Conservation (phyloP, 2,888 invertebrate genomes). For the Mellilla xanthometata region DNA sequence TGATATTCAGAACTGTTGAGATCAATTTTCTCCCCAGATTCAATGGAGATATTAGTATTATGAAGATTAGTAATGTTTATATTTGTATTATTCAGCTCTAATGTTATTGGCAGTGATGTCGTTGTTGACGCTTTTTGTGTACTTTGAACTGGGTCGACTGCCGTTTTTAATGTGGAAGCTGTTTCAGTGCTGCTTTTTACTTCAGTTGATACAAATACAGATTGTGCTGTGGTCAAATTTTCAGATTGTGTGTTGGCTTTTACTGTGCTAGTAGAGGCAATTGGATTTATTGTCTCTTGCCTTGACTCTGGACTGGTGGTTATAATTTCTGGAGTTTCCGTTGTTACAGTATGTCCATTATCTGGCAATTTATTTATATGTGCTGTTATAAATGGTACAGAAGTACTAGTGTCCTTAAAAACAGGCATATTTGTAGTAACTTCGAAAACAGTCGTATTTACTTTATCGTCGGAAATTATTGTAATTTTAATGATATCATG, state of each 20-base stretch:
- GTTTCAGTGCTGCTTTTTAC: slow-evolving; percentile 24
- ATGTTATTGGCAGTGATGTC: slow-evolving; percentile 8
- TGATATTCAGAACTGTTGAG: slow-evolving; percentile 25
- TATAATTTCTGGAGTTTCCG: slow-evolving; percentile 18
- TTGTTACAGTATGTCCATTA: slow-evolving; percentile 13
- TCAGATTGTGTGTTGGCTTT: slow-evolving; percentile 1
- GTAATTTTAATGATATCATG: slow-evolving; percentile 56
- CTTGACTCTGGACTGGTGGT: slow-evolving; percentile 5
- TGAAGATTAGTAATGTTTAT: background rate
- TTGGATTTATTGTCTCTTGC: background rate
- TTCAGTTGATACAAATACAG: slow-evolving; percentile 22
- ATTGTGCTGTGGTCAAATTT: slow-evolving; percentile 5
- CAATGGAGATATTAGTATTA: slow-evolving; percentile 9
- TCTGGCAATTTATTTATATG: slow-evolving; percentile 17
- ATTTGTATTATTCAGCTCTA: slow-evolving; percentile 7
- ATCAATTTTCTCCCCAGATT: slow-evolving; percentile 11
- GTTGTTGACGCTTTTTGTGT: slow-evolving; percentile 15
- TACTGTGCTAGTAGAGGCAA: slow-evolving; percentile 2
- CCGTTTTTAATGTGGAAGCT: slow-evolving; percentile 6
- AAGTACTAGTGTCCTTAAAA: slow-evolving; percentile 35
- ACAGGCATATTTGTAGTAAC: slow-evolving; percentile 56
- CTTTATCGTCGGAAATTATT: slow-evolving; percentile 41
- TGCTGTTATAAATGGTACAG: slow-evolving; percentile 14
- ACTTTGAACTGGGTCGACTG: background rate
- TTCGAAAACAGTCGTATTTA: slow-evolving; percentile 46